Percentiles rank a stretch among this genome's conserved stretches.
Conservation (phyloP, 1,140 invertebrate genomes). For the Cydia amplana region DNA sequence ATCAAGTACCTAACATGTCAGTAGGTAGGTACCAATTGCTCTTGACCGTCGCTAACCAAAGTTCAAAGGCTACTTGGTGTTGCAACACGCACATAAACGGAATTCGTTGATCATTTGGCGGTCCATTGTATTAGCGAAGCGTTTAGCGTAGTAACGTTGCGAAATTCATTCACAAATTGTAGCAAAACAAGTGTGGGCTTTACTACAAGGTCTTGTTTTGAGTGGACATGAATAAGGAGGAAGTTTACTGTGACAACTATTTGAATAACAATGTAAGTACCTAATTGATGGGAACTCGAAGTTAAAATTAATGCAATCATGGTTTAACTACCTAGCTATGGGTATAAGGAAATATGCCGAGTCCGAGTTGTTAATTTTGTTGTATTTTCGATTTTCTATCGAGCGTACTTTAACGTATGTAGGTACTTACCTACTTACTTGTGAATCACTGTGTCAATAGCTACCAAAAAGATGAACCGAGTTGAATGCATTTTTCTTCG, state of each 20-base stretch:
- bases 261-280: conserved; percentile 15
- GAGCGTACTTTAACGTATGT: no score
- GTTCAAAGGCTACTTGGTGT: conserved; percentile 35
- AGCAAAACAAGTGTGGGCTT: conserved; percentile 1
- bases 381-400: no score
- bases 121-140: conserved; percentile 51
- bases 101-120: conserved; percentile 44
- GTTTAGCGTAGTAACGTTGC: conserved; percentile 34
- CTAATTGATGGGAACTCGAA: neutral
- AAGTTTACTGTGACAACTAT: conserved; percentile 4
- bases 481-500: no score
- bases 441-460: no score
- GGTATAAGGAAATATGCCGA: neutral
- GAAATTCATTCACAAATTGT: conserved; percentile 37
- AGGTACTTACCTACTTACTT: no score
- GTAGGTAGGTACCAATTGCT: neutral
- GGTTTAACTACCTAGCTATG: neutral
- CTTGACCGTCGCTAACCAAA: conserved; percentile 26
- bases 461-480: no score
- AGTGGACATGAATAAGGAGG: conserved; percentile 17
- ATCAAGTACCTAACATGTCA: neutral
- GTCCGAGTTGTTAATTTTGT: no score
- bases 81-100: conserved; percentile 35
- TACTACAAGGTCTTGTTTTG: conserved; percentile 2
- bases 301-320: neutral